Percentiles rank a stretch among this genome's conserved stretches.
Evolutionary conservation across 2,797 vertebrate genomes (phyloP).

Genomic region (Morus bassanus): DNA sequence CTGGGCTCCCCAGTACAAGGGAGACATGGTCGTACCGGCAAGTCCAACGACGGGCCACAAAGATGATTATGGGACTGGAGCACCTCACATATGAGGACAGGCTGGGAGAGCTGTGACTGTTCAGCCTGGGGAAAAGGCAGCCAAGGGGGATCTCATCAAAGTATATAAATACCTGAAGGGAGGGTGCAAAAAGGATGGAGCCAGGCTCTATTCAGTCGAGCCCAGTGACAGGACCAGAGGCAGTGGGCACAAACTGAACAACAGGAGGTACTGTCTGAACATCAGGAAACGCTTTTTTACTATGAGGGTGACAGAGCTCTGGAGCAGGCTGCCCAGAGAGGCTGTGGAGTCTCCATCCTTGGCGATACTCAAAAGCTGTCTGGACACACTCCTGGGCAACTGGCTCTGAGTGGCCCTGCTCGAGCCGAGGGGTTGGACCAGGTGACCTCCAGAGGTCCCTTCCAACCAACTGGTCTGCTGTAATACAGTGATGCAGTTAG

Average conservation of each 20-base stretch:
- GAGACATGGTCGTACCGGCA: background rate
- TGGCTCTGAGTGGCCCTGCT: background rate
- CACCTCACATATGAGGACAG: background rate
- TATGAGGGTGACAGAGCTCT: background rate
- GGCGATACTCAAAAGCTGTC: background rate
- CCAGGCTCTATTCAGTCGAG: background rate
- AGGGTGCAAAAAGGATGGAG: background rate
- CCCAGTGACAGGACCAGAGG: background rate
- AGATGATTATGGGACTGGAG: background rate
- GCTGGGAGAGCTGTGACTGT: background rate
- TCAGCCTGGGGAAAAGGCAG: background rate
- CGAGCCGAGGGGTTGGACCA: background rate
- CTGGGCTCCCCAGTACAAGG: background rate
- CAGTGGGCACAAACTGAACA: background rate
- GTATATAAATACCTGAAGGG: background rate
- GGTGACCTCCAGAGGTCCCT: background rate
- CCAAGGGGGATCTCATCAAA: background rate
- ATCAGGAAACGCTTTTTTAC: background rate
- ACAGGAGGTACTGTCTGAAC: accelerated
- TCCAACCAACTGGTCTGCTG: background rate
- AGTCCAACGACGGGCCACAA: background rate
- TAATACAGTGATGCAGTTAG: background rate
- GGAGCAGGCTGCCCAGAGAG: background rate
- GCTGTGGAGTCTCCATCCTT: background rate
- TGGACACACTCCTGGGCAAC: background rate